phyloP scores from a whole-genome alignment of 2,888 invertebrate species.

The Malthinus seriepunctatus region DNA sequence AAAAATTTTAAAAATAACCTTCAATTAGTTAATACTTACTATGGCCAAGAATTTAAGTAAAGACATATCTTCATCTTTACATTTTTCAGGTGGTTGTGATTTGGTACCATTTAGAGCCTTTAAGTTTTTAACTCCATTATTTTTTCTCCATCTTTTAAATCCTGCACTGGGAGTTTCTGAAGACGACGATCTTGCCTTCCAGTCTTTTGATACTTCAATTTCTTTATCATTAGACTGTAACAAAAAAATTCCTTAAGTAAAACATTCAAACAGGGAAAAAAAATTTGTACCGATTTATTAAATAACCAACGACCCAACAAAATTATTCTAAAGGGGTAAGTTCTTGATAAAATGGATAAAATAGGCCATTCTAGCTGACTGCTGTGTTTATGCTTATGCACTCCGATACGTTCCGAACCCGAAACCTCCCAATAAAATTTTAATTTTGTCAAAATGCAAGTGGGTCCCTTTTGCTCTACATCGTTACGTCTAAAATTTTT shows the following conservation, averaged over 20 bases:
- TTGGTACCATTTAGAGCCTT: conserved; percentile 37
- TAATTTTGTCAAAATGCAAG: no score
- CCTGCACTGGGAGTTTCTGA: conserved; percentile 48
- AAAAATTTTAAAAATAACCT: background rate
- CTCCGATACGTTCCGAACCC: no score
- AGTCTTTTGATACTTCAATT: conserved; percentile 49
- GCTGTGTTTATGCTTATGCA: no score
- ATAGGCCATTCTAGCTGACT: no score
- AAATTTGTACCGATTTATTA: no score
- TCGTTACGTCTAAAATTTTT: no score
- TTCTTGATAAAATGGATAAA: no score
- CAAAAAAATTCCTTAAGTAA: background rate
- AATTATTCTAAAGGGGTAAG: no score
- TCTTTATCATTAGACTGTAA: conserved; percentile 54
- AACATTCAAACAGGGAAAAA: no score
- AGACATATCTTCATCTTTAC: conserved; percentile 55
- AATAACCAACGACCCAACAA: no score
- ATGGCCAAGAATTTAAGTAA: conserved; percentile 76
- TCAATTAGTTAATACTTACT: conserved; percentile 62
- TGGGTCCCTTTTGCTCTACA: no score
- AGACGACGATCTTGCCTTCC: conserved; percentile 45
- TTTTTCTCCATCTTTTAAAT: conserved; percentile 51
- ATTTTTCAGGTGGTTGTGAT: conserved; percentile 24
- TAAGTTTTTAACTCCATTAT: conserved; percentile 37
- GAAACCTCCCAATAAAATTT: no score